phyloP scores from a whole-genome alignment of 1,140 invertebrate genomes.

The Drosophila tropicalis region DNA sequence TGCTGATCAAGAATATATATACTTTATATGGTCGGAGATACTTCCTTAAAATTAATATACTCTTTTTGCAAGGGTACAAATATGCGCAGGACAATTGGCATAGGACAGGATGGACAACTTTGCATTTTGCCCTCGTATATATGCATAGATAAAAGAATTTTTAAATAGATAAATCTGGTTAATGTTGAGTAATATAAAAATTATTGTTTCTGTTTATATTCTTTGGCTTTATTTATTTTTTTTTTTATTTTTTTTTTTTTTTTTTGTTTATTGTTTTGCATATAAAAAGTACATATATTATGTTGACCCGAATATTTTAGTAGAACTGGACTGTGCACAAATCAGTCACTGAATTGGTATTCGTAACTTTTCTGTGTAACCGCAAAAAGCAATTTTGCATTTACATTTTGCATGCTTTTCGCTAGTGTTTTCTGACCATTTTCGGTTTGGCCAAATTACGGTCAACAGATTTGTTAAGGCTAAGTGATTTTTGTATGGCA shows the following conservation, averaged over 20 bases:
- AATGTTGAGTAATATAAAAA: conserved; percentile 24
- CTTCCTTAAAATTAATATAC: too few relatives aligned
- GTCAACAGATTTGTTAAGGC: conserved; percentile 18
- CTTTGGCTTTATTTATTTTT: too few relatives aligned
- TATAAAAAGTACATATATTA: conserved; percentile 48
- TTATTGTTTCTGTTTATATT: conserved; percentile 15
- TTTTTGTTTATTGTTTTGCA: too few relatives aligned
- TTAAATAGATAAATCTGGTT: conserved; percentile 17
- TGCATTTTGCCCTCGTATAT: not conserved
- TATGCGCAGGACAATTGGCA: too few relatives aligned
- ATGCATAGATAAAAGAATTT: not conserved
- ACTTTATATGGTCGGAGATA: too few relatives aligned
- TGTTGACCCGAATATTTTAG: conserved; percentile 35
- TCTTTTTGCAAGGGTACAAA: too few relatives aligned
- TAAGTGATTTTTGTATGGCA: not conserved
- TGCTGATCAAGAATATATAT: too few relatives aligned
- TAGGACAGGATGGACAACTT: not conserved
- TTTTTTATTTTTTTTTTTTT: conserved; percentile 30
- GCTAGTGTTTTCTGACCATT: conserved; percentile 39
- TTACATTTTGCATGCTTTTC: conserved; percentile 31
- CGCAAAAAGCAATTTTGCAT: conserved; percentile 52
- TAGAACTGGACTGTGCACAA: not conserved
- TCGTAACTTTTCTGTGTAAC: conserved; percentile 22
- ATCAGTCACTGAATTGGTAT: conserved; percentile 16
- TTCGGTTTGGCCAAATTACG: conserved; percentile 18